These are phyloP conservation scores for Phalera bucephala DNA, from an alignment of 2,888 invertebrate genomes.

Conservation along the genomic window DNA sequence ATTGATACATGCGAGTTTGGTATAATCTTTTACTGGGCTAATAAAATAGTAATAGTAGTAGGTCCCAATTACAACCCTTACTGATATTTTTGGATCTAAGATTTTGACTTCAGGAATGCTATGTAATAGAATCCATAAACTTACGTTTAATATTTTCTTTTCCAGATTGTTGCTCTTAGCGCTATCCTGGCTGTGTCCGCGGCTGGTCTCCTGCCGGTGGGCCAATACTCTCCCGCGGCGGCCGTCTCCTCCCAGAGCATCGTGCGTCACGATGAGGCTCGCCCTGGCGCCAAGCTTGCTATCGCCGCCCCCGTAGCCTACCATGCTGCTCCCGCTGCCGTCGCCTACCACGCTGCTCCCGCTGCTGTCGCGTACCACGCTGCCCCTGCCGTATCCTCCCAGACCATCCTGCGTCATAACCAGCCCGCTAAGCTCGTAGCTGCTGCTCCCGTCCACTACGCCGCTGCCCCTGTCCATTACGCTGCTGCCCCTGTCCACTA, in stretches of 20 bases:
- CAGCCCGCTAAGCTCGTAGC: constrained; percentile 34
- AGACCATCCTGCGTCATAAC: constrained; percentile 26
- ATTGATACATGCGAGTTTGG: too few species aligned
- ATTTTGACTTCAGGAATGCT: too few species aligned
- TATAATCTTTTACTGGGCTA: too few species aligned
- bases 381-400: constrained; percentile 36
- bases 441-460: constrained; percentile 39
- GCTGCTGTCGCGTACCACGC: constrained; percentile 38
- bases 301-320: constrained; percentile 39
- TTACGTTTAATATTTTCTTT: constrained; percentile 10
- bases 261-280: constrained; percentile 57
- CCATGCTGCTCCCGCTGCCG: constrained; percentile 26
- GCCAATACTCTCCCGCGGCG: constrained; percentile 60
- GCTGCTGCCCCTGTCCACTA: constrained; percentile 38
- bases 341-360: constrained; percentile 35
- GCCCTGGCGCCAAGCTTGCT: constrained; percentile 34
- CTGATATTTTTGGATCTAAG: too few species aligned
- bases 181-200: constrained; percentile 61
- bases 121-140: too few species aligned
- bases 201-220: constrained; percentile 60
- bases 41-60: too few species aligned
- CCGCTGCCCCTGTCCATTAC: constrained; percentile 39
- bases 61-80: too few species aligned
- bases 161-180: constrained; percentile 57
- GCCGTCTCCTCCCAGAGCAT: constrained; percentile 73